Conservation (phyloP, 2,113 vertebrate genomes). For the Bungarus multicinctus region DNA sequence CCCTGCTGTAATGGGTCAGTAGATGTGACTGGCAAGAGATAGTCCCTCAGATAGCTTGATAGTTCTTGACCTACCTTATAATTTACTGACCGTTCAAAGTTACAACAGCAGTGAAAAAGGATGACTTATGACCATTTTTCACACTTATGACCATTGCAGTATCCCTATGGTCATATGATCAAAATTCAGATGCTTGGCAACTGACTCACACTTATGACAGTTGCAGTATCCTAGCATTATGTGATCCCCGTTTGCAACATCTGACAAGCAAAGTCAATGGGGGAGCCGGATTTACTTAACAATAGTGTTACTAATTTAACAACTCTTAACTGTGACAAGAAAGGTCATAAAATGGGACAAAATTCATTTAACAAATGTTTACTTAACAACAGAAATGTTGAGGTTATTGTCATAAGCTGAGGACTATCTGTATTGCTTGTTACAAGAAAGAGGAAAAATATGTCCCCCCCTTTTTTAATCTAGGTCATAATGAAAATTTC, state of each 20-base stretch:
- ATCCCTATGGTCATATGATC: background rate
- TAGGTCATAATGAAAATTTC: slow-evolving; percentile 72
- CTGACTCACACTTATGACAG: background rate
- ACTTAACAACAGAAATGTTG: background rate
- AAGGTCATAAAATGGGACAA: background rate
- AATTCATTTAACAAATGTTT: background rate
- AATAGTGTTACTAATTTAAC: background rate
- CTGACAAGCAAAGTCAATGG: background rate
- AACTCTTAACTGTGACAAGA: background rate
- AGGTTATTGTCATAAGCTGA: background rate
- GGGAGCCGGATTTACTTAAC: background rate
- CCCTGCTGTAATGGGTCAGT: too few relatives aligned
- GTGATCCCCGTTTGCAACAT: background rate
- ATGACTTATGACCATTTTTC: too few relatives aligned
- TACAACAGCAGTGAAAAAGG: too few relatives aligned
- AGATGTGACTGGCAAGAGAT: too few relatives aligned
- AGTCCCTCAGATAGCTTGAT: too few relatives aligned
- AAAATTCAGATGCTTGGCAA: background rate
- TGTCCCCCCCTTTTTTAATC: background rate
- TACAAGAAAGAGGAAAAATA: background rate
- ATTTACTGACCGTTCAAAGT: too few relatives aligned
- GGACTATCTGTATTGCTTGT: background rate
- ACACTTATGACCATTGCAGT: background rate
- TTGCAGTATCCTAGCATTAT: background rate
- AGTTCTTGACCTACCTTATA: too few relatives aligned